These are phyloP conservation scores for Clarias fuscus DNA, from an alignment of 2,797 vertebrate genomes.

Conservation along the genomic window DNA sequence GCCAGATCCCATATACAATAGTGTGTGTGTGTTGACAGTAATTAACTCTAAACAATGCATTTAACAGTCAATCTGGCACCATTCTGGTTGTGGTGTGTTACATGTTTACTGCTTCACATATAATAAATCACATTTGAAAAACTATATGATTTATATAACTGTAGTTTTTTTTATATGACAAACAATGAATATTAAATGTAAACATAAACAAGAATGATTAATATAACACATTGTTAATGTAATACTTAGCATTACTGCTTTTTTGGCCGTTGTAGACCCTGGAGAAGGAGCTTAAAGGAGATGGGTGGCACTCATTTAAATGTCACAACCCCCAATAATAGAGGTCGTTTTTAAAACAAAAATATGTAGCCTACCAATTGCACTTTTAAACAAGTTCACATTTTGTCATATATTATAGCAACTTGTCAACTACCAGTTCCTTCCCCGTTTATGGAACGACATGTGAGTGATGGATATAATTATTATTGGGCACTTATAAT, in stretches of 20 bases:
- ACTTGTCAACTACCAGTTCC: background rate
- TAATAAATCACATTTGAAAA: too few relatives aligned
- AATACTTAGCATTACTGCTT: background rate
- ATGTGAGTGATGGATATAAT: background rate
- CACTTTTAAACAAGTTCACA: background rate
- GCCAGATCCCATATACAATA: too few relatives aligned
- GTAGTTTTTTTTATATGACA: too few relatives aligned
- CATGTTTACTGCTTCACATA: too few relatives aligned
- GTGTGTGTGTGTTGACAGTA: background rate
- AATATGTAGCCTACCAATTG: background rate
- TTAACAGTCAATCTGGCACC: too few relatives aligned
- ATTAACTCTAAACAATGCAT: background rate
- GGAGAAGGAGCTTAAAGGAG: background rate
- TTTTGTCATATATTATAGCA: background rate
- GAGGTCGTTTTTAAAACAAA: too few relatives aligned
- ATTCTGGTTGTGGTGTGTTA: too few relatives aligned
- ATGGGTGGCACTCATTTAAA: background rate
- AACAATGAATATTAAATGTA: too few relatives aligned
- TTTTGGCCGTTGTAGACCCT: background rate
- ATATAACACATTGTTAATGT: too few relatives aligned
- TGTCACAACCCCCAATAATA: background rate
- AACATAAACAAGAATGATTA: too few relatives aligned
- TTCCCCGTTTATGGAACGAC: background rate
- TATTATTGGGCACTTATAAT: too few relatives aligned
- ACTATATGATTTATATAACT: too few relatives aligned